These are phyloP conservation scores for Incurvaria masculella DNA, from an alignment of 2,888 invertebrate genomes.

Conservation along the genomic window DNA sequence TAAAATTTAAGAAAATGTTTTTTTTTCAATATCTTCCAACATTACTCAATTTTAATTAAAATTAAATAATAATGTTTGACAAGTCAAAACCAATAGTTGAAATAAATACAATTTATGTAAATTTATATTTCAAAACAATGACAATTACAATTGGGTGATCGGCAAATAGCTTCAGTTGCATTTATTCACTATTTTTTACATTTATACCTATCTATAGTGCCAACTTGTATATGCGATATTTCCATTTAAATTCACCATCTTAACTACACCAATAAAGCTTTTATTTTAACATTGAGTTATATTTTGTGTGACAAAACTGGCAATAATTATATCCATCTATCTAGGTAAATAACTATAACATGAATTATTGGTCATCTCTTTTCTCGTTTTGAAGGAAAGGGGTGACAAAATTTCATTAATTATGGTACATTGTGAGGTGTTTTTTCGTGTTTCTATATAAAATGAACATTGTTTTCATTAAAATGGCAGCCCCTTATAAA, in stretches of 20 bases:
- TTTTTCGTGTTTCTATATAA: too few relatives aligned
- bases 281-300: neutral
- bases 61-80: neutral
- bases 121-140: too few relatives aligned
- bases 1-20: neutral
- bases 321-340: neutral
- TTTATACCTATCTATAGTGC: conserved; percentile 31
- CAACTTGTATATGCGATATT: conserved; percentile 28
- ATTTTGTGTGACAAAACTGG: neutral
- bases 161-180: too few relatives aligned
- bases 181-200: conserved; percentile 45
- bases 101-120: neutral
- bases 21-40: neutral
- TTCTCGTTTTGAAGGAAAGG: too few relatives aligned
- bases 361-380: neutral
- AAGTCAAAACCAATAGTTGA: neutral
- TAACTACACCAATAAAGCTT: neutral
- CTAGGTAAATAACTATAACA: neutral
- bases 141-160: too few relatives aligned
- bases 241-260: conserved; percentile 11
- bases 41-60: neutral
- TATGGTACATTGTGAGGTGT: too few relatives aligned
- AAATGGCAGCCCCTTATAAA: too few relatives aligned
- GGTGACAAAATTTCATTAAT: too few relatives aligned
- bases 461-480: too few relatives aligned